These are phyloP conservation scores for Axinella damicornis DNA, from an alignment of 37 sponge, comb jelly and placozoan species.

Conservation along the genomic window DNA sequence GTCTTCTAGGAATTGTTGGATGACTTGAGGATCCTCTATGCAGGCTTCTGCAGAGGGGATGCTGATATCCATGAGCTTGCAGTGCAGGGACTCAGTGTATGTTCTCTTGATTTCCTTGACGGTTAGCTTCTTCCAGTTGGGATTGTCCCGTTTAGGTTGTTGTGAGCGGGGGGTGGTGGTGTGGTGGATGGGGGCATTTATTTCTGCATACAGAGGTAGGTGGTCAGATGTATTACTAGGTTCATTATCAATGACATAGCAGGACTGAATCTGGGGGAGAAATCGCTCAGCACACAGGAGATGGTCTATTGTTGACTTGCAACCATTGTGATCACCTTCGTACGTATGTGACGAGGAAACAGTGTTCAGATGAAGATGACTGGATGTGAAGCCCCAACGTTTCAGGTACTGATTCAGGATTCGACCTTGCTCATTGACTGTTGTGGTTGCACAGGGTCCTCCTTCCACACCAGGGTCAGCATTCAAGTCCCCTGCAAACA, in stretches of 20 bases:
- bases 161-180: too few species aligned
- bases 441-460: neutral
- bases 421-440: constrained; percentile 2
- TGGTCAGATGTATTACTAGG: too few species aligned
- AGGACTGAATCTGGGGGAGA: neutral
- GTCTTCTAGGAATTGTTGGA: too few species aligned
- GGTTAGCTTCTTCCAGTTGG: too few species aligned
- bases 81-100: too few species aligned
- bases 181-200: too few species aligned
- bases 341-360: neutral
- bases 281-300: neutral
- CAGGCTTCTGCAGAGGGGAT: too few species aligned
- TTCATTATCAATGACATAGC: neutral
- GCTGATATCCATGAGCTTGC: too few species aligned
- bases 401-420: neutral
- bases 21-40: too few species aligned
- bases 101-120: too few species aligned
- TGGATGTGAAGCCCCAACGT: neutral
- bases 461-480: neutral
- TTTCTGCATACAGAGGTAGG: too few species aligned
- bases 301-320: neutral
- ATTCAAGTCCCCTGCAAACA: constrained; percentile 2
- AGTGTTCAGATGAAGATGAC: neutral
- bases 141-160: too few species aligned
- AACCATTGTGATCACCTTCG: neutral